Percentiles rank a stretch among this genome's conserved stretches.
Conservation (phyloP, 2,888 invertebrate species). For the Lutraria lutraria region DNA sequence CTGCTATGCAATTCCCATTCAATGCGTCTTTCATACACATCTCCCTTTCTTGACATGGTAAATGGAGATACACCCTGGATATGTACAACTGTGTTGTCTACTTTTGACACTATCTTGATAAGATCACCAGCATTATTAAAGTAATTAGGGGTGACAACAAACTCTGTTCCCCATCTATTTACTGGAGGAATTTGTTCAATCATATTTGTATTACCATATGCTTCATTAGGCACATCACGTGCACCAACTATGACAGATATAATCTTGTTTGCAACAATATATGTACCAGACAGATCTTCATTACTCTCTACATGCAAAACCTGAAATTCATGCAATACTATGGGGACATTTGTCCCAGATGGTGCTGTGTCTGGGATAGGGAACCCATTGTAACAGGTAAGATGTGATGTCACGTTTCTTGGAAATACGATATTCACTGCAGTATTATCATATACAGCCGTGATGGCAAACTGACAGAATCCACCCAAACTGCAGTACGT, state of each 20-base stretch:
- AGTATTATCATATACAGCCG: constrained; percentile 45
- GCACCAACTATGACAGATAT: constrained; percentile 65
- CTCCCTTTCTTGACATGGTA: constrained; percentile 37
- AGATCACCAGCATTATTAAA: constrained; percentile 58
- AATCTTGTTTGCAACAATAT: constrained; percentile 49
- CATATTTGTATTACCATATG: not conserved
- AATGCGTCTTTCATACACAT: constrained; percentile 48
- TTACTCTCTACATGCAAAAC: constrained; percentile 60
- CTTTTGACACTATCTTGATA: constrained; percentile 56
- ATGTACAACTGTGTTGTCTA: constrained; percentile 47
- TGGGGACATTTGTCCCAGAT: constrained; percentile 24
- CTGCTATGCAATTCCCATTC: constrained; percentile 54
- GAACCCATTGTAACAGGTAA: not conserved
- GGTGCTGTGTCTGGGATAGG: not conserved
- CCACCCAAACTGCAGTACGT: constrained; percentile 64
- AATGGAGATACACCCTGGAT: constrained; percentile 62
- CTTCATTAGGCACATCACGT: constrained; percentile 38
- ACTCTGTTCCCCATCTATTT: constrained; percentile 66
- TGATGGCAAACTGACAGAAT: constrained; percentile 62
- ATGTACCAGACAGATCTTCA: constrained; percentile 65
- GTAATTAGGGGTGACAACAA: constrained; percentile 54
- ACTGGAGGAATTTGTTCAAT: constrained; percentile 72
- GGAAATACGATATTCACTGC: constrained; percentile 50
- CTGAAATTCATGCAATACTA: constrained; percentile 36
- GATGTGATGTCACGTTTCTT: not conserved